phyloP scores from a whole-genome alignment of 2,888 invertebrate genomes.

The Trisateles emortualis region DNA sequence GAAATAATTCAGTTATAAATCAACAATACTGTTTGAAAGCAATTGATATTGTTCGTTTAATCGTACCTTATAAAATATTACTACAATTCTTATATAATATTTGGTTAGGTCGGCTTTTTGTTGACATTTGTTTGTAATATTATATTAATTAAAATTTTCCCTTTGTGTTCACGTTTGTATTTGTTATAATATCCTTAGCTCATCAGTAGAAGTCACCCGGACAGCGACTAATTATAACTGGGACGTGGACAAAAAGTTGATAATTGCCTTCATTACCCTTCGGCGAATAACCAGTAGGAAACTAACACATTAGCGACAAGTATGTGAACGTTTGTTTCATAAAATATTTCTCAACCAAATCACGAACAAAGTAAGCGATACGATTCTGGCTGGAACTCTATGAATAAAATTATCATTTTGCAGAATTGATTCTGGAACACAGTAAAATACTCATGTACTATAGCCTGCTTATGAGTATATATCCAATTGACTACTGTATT shows the following conservation, averaged over 20 bases:
- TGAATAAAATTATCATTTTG: slow-evolving; percentile 86
- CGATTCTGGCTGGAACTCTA: slow-evolving; percentile 83
- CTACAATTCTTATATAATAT: neutral
- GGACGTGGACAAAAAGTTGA: slow-evolving; percentile 46
- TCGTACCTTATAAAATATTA: neutral
- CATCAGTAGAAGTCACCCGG: slow-evolving; percentile 25
- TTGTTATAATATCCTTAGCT: slow-evolving; percentile 15
- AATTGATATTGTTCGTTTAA: slow-evolving; percentile 10
- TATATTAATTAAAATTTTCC: neutral
- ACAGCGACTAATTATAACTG: slow-evolving; percentile 42
- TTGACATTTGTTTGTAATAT: neutral
- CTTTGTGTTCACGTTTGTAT: neutral
- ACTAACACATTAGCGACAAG: slow-evolving; percentile 55
- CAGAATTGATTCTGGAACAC: slow-evolving; percentile 83
- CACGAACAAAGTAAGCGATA: slow-evolving; percentile 84
- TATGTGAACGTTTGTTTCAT: slow-evolving; percentile 67
- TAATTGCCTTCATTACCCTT: slow-evolving; percentile 52
- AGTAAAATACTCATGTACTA: slow-evolving; percentile 78
- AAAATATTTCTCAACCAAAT: slow-evolving; percentile 81
- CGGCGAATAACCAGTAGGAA: slow-evolving; percentile 42
- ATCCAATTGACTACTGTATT: slow-evolving; percentile 48
- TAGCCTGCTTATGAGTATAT: slow-evolving; percentile 71
- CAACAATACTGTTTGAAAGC: slow-evolving; percentile 8
- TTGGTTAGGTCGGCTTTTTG: neutral
- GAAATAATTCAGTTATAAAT: slow-evolving; percentile 13